A percentile compares a stretch with the other conserved stretches of the same genome.
Evolutionary conservation across 1,140 invertebrate genomes (phyloP).

Genomic region (Ephestia elutella): DNA sequence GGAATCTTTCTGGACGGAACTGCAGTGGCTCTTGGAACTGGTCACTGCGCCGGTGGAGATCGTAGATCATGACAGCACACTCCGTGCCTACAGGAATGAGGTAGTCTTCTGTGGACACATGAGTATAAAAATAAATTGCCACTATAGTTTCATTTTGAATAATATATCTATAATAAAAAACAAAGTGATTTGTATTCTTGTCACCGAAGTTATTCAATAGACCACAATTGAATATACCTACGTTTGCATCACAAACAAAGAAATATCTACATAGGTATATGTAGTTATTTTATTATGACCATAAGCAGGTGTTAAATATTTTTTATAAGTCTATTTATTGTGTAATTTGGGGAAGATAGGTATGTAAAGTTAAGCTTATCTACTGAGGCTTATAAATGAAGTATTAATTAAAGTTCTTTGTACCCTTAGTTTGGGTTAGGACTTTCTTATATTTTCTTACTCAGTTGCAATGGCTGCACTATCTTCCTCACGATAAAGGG

Average conservation of each 20-base stretch:
- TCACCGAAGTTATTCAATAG: too few relatives aligned
- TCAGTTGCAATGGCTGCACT: background rate
- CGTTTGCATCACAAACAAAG: too few relatives aligned
- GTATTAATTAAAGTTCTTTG: too few relatives aligned
- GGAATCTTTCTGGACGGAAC: constrained; percentile 76
- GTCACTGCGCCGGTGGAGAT: constrained; percentile 66
- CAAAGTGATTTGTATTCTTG: background rate
- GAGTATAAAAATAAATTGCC: background rate
- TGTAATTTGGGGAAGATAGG: too few relatives aligned
- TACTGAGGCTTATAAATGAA: too few relatives aligned
- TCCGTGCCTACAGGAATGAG: constrained; percentile 67
- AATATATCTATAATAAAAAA: constrained; percentile 11
- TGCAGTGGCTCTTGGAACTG: constrained; percentile 73
- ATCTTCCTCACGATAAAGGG: constrained; percentile 63
- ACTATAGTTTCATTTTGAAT: background rate
- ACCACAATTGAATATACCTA: too few relatives aligned
- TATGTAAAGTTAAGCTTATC: too few relatives aligned
- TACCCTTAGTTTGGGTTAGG: too few relatives aligned
- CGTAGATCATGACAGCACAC: constrained; percentile 71
- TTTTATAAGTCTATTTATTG: too few relatives aligned
- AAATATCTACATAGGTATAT: too few relatives aligned
- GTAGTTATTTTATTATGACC: too few relatives aligned
- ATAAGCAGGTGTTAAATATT: too few relatives aligned
- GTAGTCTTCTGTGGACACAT: constrained; percentile 47
- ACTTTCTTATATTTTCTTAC: background rate